Percentiles rank a stretch among this genome's conserved stretches.
These are phyloP conservation scores for Conus ventricosus DNA, from an alignment of 1,140 invertebrate species.

Conservation along the genomic window DNA sequence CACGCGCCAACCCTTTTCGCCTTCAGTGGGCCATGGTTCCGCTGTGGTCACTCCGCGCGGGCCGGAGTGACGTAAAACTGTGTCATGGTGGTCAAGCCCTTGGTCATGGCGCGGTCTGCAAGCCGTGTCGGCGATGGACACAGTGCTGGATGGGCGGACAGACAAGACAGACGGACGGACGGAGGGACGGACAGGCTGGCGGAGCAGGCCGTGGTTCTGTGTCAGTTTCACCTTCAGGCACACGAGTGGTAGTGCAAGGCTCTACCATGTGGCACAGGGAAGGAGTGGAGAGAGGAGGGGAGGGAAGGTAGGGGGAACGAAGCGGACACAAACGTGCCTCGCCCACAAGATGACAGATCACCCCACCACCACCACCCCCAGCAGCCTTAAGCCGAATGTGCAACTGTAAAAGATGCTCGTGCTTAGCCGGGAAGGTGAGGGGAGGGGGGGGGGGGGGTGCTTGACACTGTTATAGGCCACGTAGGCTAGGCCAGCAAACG, in stretches of 20 bases:
- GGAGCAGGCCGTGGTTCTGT: not conserved
- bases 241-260: not conserved
- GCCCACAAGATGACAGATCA: not conserved
- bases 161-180: no score
- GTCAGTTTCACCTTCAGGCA: no score
- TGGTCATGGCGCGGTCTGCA: no score
- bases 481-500: no score
- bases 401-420: conserved; percentile 7
- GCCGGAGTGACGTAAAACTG: no score
- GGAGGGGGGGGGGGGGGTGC: no score
- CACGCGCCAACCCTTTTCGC: not conserved
- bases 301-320: not conserved
- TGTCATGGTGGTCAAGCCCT: no score
- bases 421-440: not conserved
- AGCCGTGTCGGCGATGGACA: no score
- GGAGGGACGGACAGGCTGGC: not conserved
- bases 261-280: not conserved
- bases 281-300: not conserved
- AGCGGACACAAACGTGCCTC: not conserved
- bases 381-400: conserved; percentile 1
- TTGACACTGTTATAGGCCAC: no score
- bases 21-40: no score
- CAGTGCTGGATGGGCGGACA: no score
- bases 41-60: no score
- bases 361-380: not conserved